phyloP scores from a whole-genome alignment of 2,113 vertebrate genomes.

The Cyanistes caeruleus region DNA sequence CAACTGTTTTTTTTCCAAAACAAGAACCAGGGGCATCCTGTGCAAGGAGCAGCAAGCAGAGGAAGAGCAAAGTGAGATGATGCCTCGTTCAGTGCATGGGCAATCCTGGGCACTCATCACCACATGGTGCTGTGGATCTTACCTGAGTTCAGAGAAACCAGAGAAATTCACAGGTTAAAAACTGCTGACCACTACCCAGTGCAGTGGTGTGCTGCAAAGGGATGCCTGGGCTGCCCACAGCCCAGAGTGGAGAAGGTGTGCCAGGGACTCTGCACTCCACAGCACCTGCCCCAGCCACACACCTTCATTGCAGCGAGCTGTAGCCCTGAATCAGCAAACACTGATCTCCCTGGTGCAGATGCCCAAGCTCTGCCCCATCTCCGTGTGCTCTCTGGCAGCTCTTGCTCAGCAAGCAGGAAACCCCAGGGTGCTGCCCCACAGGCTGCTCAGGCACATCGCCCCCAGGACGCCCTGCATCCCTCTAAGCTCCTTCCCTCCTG shows the following conservation, averaged over 20 bases:
- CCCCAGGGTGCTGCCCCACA: background rate
- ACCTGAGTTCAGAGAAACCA: background rate
- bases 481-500: background rate
- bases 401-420: background rate
- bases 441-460: background rate
- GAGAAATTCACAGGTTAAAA: background rate
- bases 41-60: background rate
- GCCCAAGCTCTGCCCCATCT: background rate
- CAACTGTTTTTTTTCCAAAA: background rate
- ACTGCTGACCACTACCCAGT: background rate
- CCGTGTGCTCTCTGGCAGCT: fast-evolving
- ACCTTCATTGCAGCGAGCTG: background rate
- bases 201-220: background rate
- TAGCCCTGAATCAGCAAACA: background rate
- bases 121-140: background rate
- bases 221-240: background rate
- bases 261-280: background rate
- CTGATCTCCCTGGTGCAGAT: background rate
- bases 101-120: background rate
- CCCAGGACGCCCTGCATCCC: background rate
- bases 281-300: fast-evolving
- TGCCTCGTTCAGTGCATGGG: fast-evolving
- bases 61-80: background rate
- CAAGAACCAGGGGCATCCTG: fast-evolving
- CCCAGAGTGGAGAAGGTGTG: background rate